A percentile compares a stretch with the other conserved stretches of the same genome.
These are phyloP conservation scores for Xiphophorus hellerii DNA, from an alignment of 2,113 vertebrate genomes.

Conservation along the genomic window DNA sequence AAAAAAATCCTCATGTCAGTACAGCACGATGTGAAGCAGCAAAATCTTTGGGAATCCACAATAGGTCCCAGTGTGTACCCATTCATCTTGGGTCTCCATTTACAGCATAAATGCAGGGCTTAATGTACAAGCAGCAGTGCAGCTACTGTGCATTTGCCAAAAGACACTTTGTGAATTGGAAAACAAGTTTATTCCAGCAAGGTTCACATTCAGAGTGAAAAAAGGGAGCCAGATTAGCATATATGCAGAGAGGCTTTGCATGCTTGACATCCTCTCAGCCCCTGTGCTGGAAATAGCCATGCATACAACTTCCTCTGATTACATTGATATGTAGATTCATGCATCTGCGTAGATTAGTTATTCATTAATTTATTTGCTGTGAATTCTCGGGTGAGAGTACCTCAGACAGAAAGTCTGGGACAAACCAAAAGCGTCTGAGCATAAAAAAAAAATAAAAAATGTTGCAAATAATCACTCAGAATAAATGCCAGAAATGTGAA, in stretches of 20 bases:
- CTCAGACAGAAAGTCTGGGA: conserved; percentile 70
- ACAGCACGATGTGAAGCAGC: conserved; percentile 28
- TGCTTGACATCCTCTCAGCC: conserved; percentile 78
- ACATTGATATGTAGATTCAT: conserved; percentile 82
- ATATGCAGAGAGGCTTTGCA: conserved; percentile 75
- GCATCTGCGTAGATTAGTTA: conserved; percentile 78
- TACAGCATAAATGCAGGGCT: conserved; percentile 4
- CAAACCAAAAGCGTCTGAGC: conserved; percentile 56
- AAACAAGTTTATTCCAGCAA: conserved; percentile 63
- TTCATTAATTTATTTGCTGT: conserved; percentile 79
- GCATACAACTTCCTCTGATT: conserved; percentile 77
- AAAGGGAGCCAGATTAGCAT: conserved; percentile 73
- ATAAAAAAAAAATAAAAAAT: conserved; percentile 5
- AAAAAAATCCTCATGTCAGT: conserved; percentile 47
- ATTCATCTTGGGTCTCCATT: conserved; percentile 26
- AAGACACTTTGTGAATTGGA: conserved; percentile 29
- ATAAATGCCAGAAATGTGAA: conserved; percentile 44
- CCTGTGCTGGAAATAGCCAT: conserved; percentile 76
- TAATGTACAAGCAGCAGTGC: conserved; percentile 25
- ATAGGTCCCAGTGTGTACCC: conserved; percentile 24
- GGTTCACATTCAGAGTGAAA: conserved; percentile 64
- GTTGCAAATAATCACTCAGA: conserved; percentile 56
- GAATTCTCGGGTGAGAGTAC: conserved; percentile 69
- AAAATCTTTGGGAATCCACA: conserved; percentile 32
- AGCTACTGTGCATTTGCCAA: conserved; percentile 31